Base-by-base conservation (phyloP, 1,140 invertebrate genomes). In the Thaumatotibia leucotreta region DNA sequence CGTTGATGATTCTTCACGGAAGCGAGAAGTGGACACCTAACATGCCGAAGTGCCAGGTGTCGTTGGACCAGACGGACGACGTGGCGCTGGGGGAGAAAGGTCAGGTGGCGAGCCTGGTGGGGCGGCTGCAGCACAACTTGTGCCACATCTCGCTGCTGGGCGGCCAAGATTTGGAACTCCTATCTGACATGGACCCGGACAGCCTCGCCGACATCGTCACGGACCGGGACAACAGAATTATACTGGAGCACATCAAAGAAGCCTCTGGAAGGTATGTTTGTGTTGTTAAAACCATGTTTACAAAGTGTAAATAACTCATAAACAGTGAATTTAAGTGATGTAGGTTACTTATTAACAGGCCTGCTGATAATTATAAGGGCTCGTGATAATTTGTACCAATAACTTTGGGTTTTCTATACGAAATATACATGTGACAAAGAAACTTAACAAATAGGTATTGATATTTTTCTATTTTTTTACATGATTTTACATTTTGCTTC, bases 181-280 rank as follows among this genome's bases (percentile, higher is more conserved):
- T 97, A 4, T 96, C 95, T 69, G 96, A 97, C 78, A 97, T 97
- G 96, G 95, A 97, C 89, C 96, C 96, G 23, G 95, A 97, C 66
- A 96, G 95, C 70, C 88, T 97, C 70, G 94, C 94, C 52, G 96
- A 97, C 79, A 95, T 96, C 73, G 92, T 94, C 11, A 95, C 95
- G 32, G 96, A 96, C 76, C 95, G 94, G 86, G 95, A 94, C 77
- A 93, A 83, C 84, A 95, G 94, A 85, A 93, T 94, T 67, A 97
- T 97, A 80, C 89, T 97, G 79, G 95, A 96, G 75, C 95, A 96
- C 82, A 88, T 97, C 20, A 97, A 96, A 84, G 95, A 97, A 92
- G 95, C 95, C 29, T 96, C 96, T 71, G 95, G 95, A 77, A 93
- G 96, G 92, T 96, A 92, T 80, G 68, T 27, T n/a, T n/a, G n/a